Conservation (phyloP, 2,797 vertebrate genomes). For the Urophycis tenuis region DNA sequence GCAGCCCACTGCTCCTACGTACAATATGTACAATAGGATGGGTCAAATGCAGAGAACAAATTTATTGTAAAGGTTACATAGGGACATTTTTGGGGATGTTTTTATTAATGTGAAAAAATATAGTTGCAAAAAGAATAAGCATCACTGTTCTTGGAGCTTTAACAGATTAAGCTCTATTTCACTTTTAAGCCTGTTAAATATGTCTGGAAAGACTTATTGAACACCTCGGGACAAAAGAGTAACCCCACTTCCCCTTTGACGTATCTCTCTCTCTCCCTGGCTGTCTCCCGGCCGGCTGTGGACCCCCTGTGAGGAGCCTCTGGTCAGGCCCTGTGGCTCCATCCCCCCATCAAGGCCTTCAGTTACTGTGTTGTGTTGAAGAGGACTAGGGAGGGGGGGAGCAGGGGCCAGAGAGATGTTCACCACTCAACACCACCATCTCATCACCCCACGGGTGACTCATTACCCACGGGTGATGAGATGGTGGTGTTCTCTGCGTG, state of each 20-base stretch:
- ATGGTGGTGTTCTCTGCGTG: no score
- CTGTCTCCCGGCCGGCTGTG: no score
- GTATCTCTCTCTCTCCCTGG: neutral
- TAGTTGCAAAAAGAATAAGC: neutral
- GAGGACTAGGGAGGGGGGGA: neutral
- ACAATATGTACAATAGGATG: no score
- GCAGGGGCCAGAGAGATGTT: neutral
- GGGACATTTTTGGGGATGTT: neutral
- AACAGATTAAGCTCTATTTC: neutral
- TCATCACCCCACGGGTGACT: no score
- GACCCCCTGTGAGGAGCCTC: no score
- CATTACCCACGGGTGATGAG: neutral
- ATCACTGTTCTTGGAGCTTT: neutral
- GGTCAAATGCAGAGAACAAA: no score
- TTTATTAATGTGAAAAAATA: neutral
- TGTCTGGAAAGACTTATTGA: neutral
- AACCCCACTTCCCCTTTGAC: neutral
- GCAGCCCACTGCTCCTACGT: no score
- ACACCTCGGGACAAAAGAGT: neutral
- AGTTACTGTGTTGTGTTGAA: neutral
- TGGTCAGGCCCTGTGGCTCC: no score
- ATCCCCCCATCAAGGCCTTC: no score
- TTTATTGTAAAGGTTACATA: neutral
- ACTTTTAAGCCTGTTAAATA: neutral
- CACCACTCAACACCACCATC: no score